These are phyloP conservation scores for Parus major DNA, from an alignment of 2,113 vertebrate genomes.

Conservation along the genomic window DNA sequence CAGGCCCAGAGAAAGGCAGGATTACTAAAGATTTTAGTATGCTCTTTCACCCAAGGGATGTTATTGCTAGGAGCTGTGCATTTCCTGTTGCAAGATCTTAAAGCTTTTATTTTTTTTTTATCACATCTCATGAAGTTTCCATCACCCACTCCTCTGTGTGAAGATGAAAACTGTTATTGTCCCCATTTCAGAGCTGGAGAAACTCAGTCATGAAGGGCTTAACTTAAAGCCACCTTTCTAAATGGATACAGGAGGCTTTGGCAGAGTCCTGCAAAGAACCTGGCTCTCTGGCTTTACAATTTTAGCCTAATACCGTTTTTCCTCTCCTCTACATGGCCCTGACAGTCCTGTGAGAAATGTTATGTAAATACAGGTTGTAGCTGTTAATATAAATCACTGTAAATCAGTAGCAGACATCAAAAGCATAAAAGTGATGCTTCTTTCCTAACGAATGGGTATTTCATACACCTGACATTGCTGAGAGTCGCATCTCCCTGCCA, in stretches of 20 bases:
- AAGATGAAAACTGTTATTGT: background rate
- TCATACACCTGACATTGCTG: background rate
- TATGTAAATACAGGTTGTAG: constrained; percentile 36
- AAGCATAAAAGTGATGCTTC: constrained; percentile 15
- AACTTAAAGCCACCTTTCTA: constrained; percentile 3
- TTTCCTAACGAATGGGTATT: constrained; percentile 5
- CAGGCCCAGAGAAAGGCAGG: background rate
- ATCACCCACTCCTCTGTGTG: background rate
- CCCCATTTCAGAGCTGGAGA: background rate
- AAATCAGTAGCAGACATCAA: constrained; percentile 54
- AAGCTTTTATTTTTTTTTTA: background rate
- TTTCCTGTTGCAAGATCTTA: background rate
- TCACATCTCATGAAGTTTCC: background rate
- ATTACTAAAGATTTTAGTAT: constrained; percentile 1
- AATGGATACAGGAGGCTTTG: background rate
- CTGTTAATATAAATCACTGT: constrained; percentile 31
- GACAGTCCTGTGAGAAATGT: constrained; percentile 26
- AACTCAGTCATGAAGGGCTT: constrained; percentile 6
- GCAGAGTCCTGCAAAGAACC: background rate
- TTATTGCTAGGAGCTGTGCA: background rate
- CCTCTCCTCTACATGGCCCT: background rate
- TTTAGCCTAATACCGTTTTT: constrained; percentile 4
- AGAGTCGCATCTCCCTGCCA: background rate
- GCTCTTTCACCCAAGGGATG: background rate
- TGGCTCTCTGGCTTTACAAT: background rate